Percentiles rank a stretch among this genome's conserved stretches.
These are phyloP conservation scores for Anguilla rostrata DNA, from an alignment of 2,113 vertebrate species.

Conservation along the genomic window DNA sequence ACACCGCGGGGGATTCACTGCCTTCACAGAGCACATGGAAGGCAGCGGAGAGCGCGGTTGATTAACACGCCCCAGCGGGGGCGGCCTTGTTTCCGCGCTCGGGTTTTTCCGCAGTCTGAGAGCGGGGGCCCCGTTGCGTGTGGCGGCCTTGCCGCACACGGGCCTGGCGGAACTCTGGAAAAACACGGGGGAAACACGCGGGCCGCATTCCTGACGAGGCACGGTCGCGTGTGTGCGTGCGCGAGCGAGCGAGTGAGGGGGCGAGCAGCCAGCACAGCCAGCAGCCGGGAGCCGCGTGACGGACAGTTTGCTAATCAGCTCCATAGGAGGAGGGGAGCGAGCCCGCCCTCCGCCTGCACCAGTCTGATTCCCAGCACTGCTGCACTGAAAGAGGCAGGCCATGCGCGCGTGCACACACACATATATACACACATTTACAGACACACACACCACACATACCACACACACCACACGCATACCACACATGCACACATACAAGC, in stretches of 20 bases:
- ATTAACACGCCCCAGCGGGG: background rate
- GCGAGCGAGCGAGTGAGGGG: background rate
- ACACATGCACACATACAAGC: background rate
- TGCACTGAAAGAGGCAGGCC: background rate
- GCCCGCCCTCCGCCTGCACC: constrained; percentile 43
- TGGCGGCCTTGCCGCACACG: background rate
- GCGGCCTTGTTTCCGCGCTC: background rate
- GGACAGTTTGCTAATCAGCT: constrained; percentile 52
- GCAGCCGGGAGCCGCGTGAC: background rate
- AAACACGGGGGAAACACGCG: background rate
- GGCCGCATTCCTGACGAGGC: background rate
- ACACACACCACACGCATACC: background rate
- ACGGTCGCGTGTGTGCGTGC: background rate
- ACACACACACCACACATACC: background rate
- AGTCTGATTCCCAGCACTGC: constrained; percentile 39
- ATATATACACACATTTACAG: background rate
- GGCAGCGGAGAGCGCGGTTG: background rate
- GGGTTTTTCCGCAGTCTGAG: background rate
- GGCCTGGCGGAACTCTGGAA: background rate
- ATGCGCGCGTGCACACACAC: background rate
- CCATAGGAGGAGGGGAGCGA: constrained; percentile 9
- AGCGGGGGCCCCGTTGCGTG: background rate
- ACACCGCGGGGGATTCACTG: background rate
- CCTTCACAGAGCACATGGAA: background rate
- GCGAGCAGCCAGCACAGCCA: background rate